Conservation (phyloP, 2,113 vertebrate species). For the Pomatostomus ruficeps region DNA sequence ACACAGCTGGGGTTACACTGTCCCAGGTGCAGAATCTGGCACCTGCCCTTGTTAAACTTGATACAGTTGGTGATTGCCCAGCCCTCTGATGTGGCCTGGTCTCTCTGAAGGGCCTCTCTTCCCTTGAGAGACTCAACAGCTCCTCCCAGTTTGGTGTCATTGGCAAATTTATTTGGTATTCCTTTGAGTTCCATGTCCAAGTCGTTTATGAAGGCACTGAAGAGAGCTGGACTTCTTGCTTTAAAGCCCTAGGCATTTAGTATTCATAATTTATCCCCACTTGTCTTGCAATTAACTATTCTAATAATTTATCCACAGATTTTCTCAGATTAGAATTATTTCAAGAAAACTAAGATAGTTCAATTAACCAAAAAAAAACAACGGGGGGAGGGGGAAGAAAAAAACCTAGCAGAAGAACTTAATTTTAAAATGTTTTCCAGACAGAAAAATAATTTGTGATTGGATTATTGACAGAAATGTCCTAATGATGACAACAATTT, state of each 20-base stretch:
- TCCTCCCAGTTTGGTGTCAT: neutral
- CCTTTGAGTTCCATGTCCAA: accelerated
- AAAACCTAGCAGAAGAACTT: neutral
- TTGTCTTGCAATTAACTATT: neutral
- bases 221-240: neutral
- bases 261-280: neutral
- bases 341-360: neutral
- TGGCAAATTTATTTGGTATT: neutral
- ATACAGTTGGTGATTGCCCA: neutral
- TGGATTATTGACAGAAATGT: neutral
- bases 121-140: neutral
- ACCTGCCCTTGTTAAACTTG: neutral
- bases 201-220: accelerated
- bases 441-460: neutral
- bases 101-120: neutral
- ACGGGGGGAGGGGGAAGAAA: accelerated
- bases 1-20: neutral
- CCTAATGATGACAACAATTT: neutral
- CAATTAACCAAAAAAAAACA: neutral
- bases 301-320: neutral
- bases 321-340: neutral
- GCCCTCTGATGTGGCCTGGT: neutral
- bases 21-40: neutral
- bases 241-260: neutral
- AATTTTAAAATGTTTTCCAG: neutral